Conservation (phyloP, 2,797 vertebrate species). For the Galago senegalensis region DNA sequence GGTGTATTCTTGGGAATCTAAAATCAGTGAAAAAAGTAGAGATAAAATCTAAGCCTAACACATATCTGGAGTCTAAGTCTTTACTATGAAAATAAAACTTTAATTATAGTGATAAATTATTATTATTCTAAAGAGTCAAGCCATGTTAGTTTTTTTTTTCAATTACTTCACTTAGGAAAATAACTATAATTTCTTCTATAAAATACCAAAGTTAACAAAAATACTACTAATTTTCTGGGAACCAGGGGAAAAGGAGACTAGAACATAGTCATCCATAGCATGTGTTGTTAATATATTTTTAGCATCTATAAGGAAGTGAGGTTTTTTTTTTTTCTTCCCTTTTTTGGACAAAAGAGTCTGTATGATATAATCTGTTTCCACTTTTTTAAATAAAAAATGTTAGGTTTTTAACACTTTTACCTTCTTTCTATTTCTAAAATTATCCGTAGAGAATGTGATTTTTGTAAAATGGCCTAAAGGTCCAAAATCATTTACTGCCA, state of each 20-base stretch:
- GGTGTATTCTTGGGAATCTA: slow-evolving; percentile 51
- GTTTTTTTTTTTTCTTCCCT: slow-evolving; percentile 69
- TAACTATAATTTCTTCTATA: slow-evolving; percentile 76
- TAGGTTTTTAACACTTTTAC: slow-evolving; percentile 80
- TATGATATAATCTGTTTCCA: slow-evolving; percentile 75
- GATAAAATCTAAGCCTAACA: slow-evolving; percentile 74
- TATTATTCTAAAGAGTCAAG: slow-evolving; percentile 72
- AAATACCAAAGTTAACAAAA: slow-evolving; percentile 82
- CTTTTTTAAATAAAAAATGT: slow-evolving; percentile 80
- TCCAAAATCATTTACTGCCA: slow-evolving; percentile 79
- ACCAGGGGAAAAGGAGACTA: slow-evolving; percentile 35
- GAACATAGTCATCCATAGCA: neutral
- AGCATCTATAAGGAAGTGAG: slow-evolving; percentile 74
- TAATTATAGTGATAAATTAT: slow-evolving; percentile 77
- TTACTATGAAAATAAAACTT: slow-evolving; percentile 70
- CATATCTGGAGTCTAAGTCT: slow-evolving; percentile 65
- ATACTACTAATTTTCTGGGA: slow-evolving; percentile 76
- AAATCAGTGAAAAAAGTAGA: slow-evolving; percentile 34
- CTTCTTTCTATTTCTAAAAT: slow-evolving; percentile 84
- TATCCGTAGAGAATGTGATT: slow-evolving; percentile 77
- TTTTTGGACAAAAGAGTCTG: slow-evolving; percentile 77
- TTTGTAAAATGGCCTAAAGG: slow-evolving; percentile 77
- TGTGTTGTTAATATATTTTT: slow-evolving; percentile 80
- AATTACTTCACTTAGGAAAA: slow-evolving; percentile 74
- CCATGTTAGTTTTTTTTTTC: neutral